Percentiles rank a stretch among this genome's conserved stretches.
phyloP scores from a whole-genome alignment of 1,140 invertebrate genomes.

The Camponotus pennsylvanicus region DNA sequence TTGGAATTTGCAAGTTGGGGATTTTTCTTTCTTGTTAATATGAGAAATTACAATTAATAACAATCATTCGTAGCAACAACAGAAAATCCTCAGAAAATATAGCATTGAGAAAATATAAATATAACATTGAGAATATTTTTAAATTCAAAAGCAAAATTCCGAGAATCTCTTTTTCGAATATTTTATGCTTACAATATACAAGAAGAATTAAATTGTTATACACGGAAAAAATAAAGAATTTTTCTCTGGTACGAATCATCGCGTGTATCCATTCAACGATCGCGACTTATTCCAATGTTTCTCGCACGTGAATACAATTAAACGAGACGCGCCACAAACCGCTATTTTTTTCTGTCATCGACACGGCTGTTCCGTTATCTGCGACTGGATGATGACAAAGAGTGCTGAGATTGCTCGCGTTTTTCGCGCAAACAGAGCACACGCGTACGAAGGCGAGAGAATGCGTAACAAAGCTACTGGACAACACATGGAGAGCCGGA shows the following conservation, averaged over 20 bases:
- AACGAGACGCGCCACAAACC: too few species aligned
- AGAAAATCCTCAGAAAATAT: background rate
- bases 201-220: background rate
- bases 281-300: background rate
- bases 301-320: too few species aligned
- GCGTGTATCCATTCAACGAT: background rate
- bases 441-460: background rate
- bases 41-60: background rate
- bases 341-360: background rate
- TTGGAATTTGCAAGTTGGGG: too few species aligned
- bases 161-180: background rate
- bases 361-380: background rate
- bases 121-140: background rate
- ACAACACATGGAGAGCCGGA: background rate
- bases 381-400: constrained; percentile 24
- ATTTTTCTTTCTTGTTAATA: too few species aligned
- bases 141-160: background rate
- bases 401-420: constrained; percentile 40
- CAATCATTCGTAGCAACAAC: background rate
- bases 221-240: background rate
- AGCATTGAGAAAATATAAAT: background rate
- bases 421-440: constrained; percentile 32
- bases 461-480: constrained; percentile 74
- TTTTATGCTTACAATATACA: background rate
- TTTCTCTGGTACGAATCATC: background rate